A percentile compares a stretch with the other conserved stretches of the same genome.
These are phyloP conservation scores for Nymphalis c-album DNA, from an alignment of 2,888 invertebrate genomes.

Conservation along the genomic window DNA sequence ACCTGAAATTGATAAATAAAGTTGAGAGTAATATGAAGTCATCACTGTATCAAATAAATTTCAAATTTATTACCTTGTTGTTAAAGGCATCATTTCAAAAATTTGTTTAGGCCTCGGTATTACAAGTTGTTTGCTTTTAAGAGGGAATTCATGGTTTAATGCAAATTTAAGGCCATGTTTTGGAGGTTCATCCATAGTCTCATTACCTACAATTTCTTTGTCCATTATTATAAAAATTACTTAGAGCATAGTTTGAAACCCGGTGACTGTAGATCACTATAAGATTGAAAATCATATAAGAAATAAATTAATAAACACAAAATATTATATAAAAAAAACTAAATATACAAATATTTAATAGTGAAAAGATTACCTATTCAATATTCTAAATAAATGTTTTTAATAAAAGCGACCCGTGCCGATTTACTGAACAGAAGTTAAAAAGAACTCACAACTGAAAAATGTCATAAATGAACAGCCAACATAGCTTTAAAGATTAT, in stretches of 20 bases:
- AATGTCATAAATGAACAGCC: too few relatives aligned
- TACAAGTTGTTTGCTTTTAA: constrained; percentile 85
- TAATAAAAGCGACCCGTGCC: too few relatives aligned
- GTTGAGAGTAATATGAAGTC: too few relatives aligned
- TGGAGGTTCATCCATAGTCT: constrained; percentile 70
- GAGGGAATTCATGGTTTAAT: constrained; percentile 87
- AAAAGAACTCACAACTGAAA: too few relatives aligned
- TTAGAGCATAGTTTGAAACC: too few relatives aligned
- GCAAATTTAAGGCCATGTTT: constrained; percentile 87
- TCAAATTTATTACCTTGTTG: constrained; percentile 82
- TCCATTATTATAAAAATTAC: constrained; percentile 12
- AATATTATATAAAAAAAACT: too few relatives aligned
- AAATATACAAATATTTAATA: too few relatives aligned
- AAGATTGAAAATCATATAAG: not conserved
- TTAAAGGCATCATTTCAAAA: constrained; percentile 85
- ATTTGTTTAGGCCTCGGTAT: constrained; percentile 86
- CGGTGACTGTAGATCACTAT: not conserved
- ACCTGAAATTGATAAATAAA: constrained; percentile 76
- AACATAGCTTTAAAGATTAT: too few relatives aligned
- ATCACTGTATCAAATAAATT: not conserved
- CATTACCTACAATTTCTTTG: constrained; percentile 40
- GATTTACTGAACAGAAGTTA: too few relatives aligned
- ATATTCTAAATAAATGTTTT: too few relatives aligned
- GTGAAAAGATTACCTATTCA: too few relatives aligned
- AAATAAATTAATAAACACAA: too few relatives aligned